Evolutionary conservation across 2,888 invertebrate species (phyloP), one percentile per base, ranked within the genome.

Genomic region (Ennomos fuscantarius): DNA sequence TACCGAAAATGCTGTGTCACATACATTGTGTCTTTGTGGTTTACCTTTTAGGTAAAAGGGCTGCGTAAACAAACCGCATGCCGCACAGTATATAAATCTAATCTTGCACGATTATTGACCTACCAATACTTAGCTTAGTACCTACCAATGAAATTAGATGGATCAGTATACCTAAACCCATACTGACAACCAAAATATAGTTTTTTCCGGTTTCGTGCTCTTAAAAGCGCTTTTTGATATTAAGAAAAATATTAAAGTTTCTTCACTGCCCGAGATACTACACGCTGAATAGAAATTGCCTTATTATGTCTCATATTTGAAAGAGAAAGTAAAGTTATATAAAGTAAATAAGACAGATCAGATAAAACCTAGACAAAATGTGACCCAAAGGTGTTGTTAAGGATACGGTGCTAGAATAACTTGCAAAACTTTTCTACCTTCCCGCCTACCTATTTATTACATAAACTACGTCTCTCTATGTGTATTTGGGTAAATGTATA

Each of bases 311-410:
- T 33, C 40, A 37, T 59, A 53, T 53, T 54, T 58, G 44, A 49
- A 62, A 60, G 45, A 55, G 52, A 62, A 52, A 62, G 57, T 62
- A 59, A 47, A 63, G 55, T 58, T 63, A 71, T 70, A 68, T 69
- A 71, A 76, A 78, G 68, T 74, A 77, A 73, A 78, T 73, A 76
- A 73, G 69, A 72, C 67, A 71, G 65, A 74, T 74, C 50, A 66
- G 60, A 68, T 69, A 69, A 62, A 65, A 62, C 58, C 63, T 67
- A 60, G 71, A 77, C 72, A 73, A 76, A 81, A 79, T 82, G 79
- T 67, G 76, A 66, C 85, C 84, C 85, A 63, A 64, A 79, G 82
- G 86, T 75, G 72, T 74, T 78, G 78, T 85, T 80, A 68, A 73
- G 64, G 67, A 66, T 69, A 73, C 70, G 74, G 70, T 63, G 69